Percentiles rank a stretch among this genome's conserved stretches.
Conservation (phyloP, 2,797 vertebrate species). For the Moxostoma hubbsi region DNA sequence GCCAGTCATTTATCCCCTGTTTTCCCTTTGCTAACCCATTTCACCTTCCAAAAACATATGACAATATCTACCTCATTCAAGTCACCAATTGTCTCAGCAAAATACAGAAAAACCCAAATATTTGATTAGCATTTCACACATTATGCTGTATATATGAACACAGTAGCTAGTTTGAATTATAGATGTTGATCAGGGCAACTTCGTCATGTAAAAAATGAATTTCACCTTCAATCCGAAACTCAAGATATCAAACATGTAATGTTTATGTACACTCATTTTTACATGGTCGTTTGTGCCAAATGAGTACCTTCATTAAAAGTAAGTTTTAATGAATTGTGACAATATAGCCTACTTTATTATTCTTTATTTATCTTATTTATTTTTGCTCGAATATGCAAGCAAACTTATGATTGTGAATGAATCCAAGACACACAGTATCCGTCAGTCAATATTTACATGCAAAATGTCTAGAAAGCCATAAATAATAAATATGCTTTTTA, state of each 20-base stretch:
- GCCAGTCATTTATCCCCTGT: constrained; percentile 4
- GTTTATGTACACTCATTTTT: constrained; percentile 39
- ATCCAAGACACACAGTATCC: constrained; percentile 29
- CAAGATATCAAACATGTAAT: constrained; percentile 36
- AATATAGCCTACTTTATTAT: not conserved
- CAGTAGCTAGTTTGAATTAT: constrained; percentile 11
- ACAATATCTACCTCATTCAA: not conserved
- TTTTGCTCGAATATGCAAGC: constrained; percentile 13
- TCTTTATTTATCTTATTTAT: not conserved
- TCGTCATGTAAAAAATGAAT: constrained; percentile 44
- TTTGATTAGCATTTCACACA: constrained; percentile 15
- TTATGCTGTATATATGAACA: constrained; percentile 6
- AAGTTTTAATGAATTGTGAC: constrained; percentile 16
- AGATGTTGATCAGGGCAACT: constrained; percentile 7
- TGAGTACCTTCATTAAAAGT: constrained; percentile 15
- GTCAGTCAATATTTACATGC: constrained; percentile 40
- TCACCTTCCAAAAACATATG: constrained; percentile 5
- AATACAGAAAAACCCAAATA: constrained; percentile 28
- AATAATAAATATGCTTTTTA: constrained; percentile 38
- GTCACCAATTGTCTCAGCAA: not conserved
- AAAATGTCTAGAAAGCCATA: constrained; percentile 37
- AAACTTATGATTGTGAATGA: not conserved
- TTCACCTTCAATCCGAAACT: constrained; percentile 27
- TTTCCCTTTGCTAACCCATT: constrained; percentile 7
- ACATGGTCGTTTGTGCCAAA: constrained; percentile 31